phyloP scores from a whole-genome alignment of 2,888 invertebrate species.

The Epinotia brunnichana region DNA sequence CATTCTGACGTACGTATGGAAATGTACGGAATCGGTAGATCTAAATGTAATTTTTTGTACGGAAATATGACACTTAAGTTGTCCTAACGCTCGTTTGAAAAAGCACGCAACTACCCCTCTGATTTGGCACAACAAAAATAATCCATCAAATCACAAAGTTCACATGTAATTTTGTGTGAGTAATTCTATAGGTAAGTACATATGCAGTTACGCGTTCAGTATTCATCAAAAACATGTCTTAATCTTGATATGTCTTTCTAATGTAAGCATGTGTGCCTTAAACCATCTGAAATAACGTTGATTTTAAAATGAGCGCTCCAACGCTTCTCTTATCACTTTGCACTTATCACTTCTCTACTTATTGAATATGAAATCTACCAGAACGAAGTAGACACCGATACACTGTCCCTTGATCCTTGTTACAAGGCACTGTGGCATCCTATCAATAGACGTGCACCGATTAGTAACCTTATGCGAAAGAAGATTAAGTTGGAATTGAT shows the following conservation, averaged over 20 bases:
- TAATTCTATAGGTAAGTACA: not conserved
- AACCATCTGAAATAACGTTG: too few relatives aligned
- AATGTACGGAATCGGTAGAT: too few relatives aligned
- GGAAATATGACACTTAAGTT: too few relatives aligned
- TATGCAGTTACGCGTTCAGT: too few relatives aligned
- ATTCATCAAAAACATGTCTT: not conserved
- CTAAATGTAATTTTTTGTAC: too few relatives aligned
- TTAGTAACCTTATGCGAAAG: not conserved
- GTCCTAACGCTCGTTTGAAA: too few relatives aligned
- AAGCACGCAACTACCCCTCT: too few relatives aligned
- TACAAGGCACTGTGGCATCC: slow-evolving; percentile 14
- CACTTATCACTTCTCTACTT: slow-evolving; percentile 13
- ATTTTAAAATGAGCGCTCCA: not conserved
- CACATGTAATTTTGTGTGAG: too few relatives aligned
- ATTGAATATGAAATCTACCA: slow-evolving; percentile 44
- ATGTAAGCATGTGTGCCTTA: too few relatives aligned
- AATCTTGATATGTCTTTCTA: not conserved
- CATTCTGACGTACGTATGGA: too few relatives aligned
- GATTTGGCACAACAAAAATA: too few relatives aligned
- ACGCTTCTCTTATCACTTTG: slow-evolving; percentile 9
- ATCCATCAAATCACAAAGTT: too few relatives aligned
- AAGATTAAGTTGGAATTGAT: not conserved
- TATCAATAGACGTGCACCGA: not conserved
- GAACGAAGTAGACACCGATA: slow-evolving; percentile 25
- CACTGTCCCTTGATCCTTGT: slow-evolving; percentile 24